Conservation (phyloP, 2,888 invertebrate genomes). For the Ennomos fuscantarius region DNA sequence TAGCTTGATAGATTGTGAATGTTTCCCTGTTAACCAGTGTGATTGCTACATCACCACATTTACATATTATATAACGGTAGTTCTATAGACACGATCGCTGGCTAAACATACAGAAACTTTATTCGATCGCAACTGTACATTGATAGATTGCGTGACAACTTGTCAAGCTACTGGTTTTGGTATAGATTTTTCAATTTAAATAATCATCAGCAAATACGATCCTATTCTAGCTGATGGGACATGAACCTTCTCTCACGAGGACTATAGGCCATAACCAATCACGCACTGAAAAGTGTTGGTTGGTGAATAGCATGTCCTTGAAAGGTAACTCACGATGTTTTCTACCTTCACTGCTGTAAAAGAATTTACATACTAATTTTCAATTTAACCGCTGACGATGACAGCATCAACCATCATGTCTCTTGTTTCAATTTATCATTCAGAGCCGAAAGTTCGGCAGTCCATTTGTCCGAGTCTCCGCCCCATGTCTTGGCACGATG, state of each 20-base stretch:
- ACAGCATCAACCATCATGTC: constrained; percentile 45
- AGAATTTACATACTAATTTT: constrained; percentile 1
- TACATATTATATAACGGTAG: constrained; percentile 42
- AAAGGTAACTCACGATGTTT: no score
- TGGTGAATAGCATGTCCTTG: no score
- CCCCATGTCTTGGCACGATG: constrained; percentile 62
- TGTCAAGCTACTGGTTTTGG: constrained; percentile 37
- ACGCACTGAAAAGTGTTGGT: no score
- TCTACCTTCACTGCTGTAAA: no score
- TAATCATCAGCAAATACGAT: no score
- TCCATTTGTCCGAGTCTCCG: constrained; percentile 55
- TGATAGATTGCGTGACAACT: constrained; percentile 49
- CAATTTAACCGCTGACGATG: constrained; percentile 31
- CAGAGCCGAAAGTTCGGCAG: constrained; percentile 44
- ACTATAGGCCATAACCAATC: no score
- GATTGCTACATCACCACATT: constrained; percentile 43
- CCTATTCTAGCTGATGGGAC: no score
- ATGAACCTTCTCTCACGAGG: no score
- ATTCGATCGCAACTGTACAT: constrained; percentile 46
- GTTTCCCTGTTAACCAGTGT: constrained; percentile 42
- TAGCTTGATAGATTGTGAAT: constrained; percentile 44
- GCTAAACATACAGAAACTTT: constrained; percentile 43
- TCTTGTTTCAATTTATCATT: constrained; percentile 52
- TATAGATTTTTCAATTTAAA: constrained; percentile 10
- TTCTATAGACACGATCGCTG: constrained; percentile 36